phyloP scores from a whole-genome alignment of 2,888 invertebrate species.

The Amblyjoppa fuscipennis region DNA sequence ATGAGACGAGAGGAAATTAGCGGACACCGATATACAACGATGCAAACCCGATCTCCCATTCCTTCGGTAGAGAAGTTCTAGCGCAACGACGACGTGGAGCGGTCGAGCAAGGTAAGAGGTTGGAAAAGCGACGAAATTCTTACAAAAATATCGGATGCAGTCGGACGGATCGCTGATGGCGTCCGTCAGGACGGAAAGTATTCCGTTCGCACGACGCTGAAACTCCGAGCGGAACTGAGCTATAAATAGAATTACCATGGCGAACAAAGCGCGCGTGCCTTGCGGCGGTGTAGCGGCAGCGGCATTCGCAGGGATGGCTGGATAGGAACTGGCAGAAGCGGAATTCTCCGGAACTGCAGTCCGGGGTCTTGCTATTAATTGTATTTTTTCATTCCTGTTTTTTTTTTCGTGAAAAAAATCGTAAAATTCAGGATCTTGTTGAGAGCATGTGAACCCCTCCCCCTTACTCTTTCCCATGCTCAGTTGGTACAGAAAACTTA shows the following conservation, averaged over 20 bases:
- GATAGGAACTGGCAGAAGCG: conserved; percentile 14
- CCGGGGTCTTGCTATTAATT: neutral
- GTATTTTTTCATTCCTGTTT: neutral
- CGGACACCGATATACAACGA: neutral
- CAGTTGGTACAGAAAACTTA: too few species aligned
- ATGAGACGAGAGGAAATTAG: neutral
- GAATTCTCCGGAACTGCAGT: neutral
- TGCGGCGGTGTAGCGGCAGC: conserved; percentile 1
- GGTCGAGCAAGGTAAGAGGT: neutral
- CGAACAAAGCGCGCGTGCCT: neutral
- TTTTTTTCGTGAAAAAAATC: neutral
- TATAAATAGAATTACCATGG: conserved; percentile 60
- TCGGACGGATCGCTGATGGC: neutral
- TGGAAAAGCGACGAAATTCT: neutral
- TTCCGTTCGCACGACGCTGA: conserved; percentile 20
- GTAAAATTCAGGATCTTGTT: neutral
- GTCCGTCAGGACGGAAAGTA: neutral
- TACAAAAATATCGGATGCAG: neutral
- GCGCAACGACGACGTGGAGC: neutral
- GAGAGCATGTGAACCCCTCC: too few species aligned
- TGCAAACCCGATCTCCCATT: neutral
- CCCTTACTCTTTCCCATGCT: too few species aligned
- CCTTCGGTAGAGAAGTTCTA: neutral
- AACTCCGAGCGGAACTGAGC: conserved; percentile 50
- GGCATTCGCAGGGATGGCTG: conserved; percentile 16